A percentile compares a stretch with the other conserved stretches of the same genome.
Evolutionary conservation across 2,888 invertebrate species (phyloP).

Genomic region (Hydroisotoma schaefferi): DNA sequence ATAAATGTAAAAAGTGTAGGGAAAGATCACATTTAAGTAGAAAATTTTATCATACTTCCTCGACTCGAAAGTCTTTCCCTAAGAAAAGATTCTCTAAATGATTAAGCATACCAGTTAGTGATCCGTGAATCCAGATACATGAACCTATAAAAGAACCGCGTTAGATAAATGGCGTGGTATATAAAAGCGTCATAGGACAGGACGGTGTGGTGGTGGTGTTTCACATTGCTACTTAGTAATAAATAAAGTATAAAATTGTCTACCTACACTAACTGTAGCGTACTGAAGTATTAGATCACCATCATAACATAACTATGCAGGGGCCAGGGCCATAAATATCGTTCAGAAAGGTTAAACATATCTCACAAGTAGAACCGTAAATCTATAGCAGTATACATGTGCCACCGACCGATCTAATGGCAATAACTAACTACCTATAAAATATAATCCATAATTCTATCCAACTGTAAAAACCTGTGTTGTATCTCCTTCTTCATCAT

Average conservation of each 20-base stretch:
- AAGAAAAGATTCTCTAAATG: no score
- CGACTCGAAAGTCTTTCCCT: no score
- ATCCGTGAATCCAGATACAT: neutral
- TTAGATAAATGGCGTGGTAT: no score
- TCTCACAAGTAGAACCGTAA: conserved; percentile 13
- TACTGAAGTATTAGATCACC: no score
- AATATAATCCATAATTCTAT: conserved; percentile 14
- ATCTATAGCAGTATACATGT: conserved; percentile 2
- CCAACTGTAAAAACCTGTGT: conserved; percentile 11
- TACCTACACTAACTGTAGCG: no score
- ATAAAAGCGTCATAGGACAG: no score
- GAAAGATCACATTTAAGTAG: no score
- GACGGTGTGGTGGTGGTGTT: neutral
- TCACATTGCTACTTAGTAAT: no score
- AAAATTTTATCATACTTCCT: no score
- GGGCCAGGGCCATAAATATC: conserved; percentile 9
- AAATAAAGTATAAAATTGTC: no score
- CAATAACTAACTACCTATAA: neutral
- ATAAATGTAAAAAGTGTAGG: no score
- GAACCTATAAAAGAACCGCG: conserved; percentile 4
- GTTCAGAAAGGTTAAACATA: conserved; percentile 5
- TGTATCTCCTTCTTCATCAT: conserved; percentile 1
- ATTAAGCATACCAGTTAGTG: neutral
- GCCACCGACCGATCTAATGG: conserved; percentile 1
- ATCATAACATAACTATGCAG: neutral